Conservation (phyloP, 2,113 vertebrate genomes). For the Pogonocichla stellata region DNA sequence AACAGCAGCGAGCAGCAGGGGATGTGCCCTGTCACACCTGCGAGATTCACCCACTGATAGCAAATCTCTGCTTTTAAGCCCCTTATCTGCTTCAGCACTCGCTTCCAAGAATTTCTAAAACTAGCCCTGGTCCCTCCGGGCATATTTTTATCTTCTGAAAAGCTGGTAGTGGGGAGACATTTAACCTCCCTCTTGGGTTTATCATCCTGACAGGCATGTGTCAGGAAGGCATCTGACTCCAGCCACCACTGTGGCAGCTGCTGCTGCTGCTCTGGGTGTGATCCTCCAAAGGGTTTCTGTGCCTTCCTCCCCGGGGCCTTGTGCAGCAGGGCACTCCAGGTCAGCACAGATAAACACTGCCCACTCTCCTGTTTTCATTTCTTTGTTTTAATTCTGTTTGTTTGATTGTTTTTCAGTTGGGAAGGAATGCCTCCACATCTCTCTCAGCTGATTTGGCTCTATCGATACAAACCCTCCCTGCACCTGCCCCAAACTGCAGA, state of each 20-base stretch:
- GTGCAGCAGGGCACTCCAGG: background rate
- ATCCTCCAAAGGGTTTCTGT: background rate
- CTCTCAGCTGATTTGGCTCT: background rate
- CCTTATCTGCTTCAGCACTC: background rate
- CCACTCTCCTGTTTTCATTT: background rate
- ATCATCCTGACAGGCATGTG: slow-evolving; percentile 3
- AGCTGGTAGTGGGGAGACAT: background rate
- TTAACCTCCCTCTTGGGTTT: slow-evolving; percentile 22
- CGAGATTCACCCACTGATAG: background rate
- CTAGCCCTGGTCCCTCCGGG: background rate
- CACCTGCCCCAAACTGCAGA: background rate
- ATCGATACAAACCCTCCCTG: background rate
- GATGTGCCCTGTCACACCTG: background rate
- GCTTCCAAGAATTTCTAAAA: background rate
- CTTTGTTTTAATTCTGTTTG: background rate
- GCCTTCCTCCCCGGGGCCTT: background rate
- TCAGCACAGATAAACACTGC: background rate
- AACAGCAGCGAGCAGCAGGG: accelerated
- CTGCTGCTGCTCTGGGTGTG: background rate
- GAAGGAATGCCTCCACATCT: background rate
- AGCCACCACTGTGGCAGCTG: accelerated
- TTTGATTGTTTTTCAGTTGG: background rate
- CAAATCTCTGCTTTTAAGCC: background rate
- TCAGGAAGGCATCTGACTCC: background rate
- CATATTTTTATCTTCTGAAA: background rate